Evolutionary conservation across 37 sponge, comb jelly and placozoan species (phyloP), one percentile per base, ranked within the genome.

Genomic region (Aphrocallistes beatrix): DNA sequence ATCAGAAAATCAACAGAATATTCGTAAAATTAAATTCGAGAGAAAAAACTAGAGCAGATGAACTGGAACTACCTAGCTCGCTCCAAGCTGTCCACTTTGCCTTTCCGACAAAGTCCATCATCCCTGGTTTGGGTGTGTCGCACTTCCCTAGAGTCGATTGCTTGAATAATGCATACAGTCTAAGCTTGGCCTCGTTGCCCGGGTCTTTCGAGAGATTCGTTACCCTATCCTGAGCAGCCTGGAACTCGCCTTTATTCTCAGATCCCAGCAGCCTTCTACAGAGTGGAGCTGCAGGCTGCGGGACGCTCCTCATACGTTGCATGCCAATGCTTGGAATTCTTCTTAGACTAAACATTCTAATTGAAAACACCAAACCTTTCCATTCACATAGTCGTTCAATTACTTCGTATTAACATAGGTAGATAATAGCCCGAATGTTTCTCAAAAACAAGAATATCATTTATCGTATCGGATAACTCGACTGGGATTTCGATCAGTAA

Each of bases 71-170:
- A 16, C 94, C 93, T 36, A 94, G 83, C 9, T 49, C 39, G 60
- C 91, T 93, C 98, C 98, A 97, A 34, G 92, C 93, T 47, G 89
- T 87, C 95, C 95, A 97, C 39, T 97, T 97, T 0, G 98, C 98
- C 60, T 89, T 87, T 13, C 90, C 98, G 51, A 94, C 95, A 36
- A 97, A 90, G 85, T 97, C 95, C 81, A 97, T 88, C 38, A 85
- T 82, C 28, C 98, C 94, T 39, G 98, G 98, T 38, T 91, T 91
- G 0, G 85, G 81, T 34, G 90, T 90, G 83, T 87, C 90, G 84
- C 98, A 97, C 16, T 38, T 36, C 8, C 98, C 98, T 36, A 89
- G 28, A 0, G 93, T 94, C 23, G 92, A 95, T 92, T 97, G 97
- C 84, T 97, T 97, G 86, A 86, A 97, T 0, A 94, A 75, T 6